Evolutionary conservation across 1,140 invertebrate genomes (phyloP).

Genomic region (Ptiloglossa arizonensis): DNA sequence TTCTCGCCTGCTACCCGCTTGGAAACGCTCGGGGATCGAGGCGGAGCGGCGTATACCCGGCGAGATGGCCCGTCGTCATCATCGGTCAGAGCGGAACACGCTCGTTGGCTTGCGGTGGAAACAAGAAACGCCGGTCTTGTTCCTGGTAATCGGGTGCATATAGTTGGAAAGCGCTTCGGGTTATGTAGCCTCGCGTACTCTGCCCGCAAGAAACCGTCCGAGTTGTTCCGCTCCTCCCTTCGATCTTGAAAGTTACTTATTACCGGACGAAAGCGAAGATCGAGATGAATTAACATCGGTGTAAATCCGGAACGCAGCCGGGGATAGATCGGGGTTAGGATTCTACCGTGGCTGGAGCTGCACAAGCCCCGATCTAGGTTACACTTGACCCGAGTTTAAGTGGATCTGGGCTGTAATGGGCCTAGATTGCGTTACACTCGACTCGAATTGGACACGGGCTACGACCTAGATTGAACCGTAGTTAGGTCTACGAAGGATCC

Average conservation of each 20-base stretch:
- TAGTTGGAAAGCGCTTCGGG: constrained; percentile 58
- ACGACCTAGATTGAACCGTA: no score
- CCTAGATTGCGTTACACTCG: no score
- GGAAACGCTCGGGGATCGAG: constrained; percentile 2
- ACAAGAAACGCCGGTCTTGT: constrained; percentile 65
- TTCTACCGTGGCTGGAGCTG: no score
- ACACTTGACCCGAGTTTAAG: no score
- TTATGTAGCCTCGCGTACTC: constrained; percentile 6
- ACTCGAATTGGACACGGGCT: no score
- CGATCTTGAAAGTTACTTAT: constrained; percentile 8
- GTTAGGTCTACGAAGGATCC: no score
- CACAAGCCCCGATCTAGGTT: no score
- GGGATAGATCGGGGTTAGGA: not conserved
- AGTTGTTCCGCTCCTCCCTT: constrained; percentile 1
- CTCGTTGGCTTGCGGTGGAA: constrained; percentile 56
- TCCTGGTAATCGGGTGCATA: constrained; percentile 64
- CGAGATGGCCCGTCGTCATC: constrained; percentile 37
- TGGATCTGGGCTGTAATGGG: no score
- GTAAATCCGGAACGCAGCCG: not conserved
- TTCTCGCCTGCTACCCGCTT: not conserved
- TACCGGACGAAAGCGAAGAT: constrained; percentile 37
- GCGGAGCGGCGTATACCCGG: constrained; percentile 21
- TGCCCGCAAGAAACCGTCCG: constrained; percentile 29
- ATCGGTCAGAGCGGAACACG: constrained; percentile 43
- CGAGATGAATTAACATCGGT: constrained; percentile 34